Conservation (phyloP, 2,888 invertebrate genomes). For the Tinea trinotella region DNA sequence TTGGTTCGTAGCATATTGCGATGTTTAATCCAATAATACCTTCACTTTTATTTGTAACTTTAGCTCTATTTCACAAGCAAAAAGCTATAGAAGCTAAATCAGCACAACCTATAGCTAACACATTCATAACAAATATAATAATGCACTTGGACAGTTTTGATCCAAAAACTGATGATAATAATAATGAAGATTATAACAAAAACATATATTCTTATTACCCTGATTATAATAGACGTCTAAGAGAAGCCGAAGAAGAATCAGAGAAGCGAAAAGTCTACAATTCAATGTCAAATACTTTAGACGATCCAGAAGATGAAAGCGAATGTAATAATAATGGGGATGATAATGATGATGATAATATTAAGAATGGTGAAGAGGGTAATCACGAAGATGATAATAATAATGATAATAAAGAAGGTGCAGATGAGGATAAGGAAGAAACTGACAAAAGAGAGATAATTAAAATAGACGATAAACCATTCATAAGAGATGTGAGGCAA, state of each 20-base stretch:
- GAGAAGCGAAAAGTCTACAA: constrained; percentile 4
- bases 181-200: background rate
- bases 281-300: constrained; percentile 2
- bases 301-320: constrained; percentile 5
- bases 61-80: too few relatives aligned
- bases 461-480: background rate
- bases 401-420: background rate
- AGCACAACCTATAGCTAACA: background rate
- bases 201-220: background rate
- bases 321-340: background rate
- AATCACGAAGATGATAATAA: background rate
- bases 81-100: background rate
- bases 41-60: too few relatives aligned
- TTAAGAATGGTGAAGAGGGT: background rate
- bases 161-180: background rate
- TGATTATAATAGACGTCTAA: background rate
- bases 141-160: constrained; percentile 6
- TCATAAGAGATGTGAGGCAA: background rate
- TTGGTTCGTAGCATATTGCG: too few relatives aligned
- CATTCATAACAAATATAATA: constrained; percentile 1
- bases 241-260: constrained; percentile 6
- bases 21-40: too few relatives aligned
- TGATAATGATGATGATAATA: background rate
- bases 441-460: constrained; percentile 2
- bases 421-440: background rate